Conservation (phyloP, 2,797 vertebrate genomes). For the Oryzias dopingdopingensis region DNA sequence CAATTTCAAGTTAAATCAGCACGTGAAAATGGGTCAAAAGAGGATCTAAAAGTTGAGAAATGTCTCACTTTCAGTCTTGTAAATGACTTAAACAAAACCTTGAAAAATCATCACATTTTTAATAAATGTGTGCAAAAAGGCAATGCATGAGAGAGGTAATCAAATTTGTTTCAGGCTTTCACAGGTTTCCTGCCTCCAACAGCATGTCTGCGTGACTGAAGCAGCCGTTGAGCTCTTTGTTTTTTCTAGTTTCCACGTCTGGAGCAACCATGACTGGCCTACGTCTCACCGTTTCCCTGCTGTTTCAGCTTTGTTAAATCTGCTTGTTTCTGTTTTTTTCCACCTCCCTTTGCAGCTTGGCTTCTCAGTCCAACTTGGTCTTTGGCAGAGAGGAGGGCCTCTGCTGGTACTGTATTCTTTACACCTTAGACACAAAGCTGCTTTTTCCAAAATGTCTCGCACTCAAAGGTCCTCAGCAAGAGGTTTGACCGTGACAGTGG, state of each 20-base stretch:
- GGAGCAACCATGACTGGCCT: conserved; percentile 22
- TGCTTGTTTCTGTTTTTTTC: conserved; percentile 50
- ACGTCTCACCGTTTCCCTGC: conserved; percentile 38
- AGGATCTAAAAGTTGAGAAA: neutral
- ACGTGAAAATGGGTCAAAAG: neutral
- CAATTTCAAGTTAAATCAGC: neutral
- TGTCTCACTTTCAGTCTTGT: neutral
- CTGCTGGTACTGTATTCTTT: conserved; percentile 77
- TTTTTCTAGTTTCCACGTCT: conserved; percentile 16
- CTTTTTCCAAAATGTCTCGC: conserved; percentile 46
- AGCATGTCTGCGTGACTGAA: conserved; percentile 21
- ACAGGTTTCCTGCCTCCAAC: conserved; percentile 19
- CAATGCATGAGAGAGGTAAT: conserved; percentile 15
- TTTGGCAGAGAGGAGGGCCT: conserved; percentile 79
- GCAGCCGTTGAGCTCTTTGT: conserved; percentile 33
- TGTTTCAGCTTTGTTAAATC: conserved; percentile 51
- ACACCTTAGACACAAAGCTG: conserved; percentile 30
- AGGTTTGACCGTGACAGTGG: neutral
- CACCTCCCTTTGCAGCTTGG: conserved; percentile 74
- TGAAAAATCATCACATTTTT: conserved; percentile 3
- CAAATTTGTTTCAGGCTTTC: conserved; percentile 18
- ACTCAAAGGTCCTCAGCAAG: conserved; percentile 14
- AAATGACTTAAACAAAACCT: neutral
- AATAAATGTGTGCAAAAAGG: conserved; percentile 10
- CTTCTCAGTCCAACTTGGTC: conserved; percentile 79